Percentiles rank a stretch among this genome's conserved stretches.
These are phyloP conservation scores for Channa argus DNA, from an alignment of 2,113 vertebrate species.

Conservation along the genomic window DNA sequence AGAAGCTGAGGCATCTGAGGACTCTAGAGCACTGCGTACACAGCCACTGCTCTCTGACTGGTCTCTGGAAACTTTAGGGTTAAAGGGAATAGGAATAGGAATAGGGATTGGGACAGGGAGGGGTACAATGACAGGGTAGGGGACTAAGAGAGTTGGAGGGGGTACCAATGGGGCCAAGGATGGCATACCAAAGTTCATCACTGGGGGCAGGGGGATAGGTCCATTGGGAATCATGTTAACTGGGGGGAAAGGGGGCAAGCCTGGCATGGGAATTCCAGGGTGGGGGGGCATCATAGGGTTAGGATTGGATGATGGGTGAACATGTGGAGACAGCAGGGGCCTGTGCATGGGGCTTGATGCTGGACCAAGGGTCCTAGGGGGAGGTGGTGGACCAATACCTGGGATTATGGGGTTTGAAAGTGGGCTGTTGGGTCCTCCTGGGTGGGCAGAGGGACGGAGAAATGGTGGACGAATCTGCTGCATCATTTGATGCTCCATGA, in stretches of 20 bases:
- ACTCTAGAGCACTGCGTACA: constrained; percentile 87
- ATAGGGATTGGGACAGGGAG: constrained; percentile 97
- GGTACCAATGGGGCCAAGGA: constrained; percentile 96
- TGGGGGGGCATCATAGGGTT: constrained; percentile 92
- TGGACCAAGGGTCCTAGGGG: constrained; percentile 89
- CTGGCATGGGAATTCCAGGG: constrained; percentile 89
- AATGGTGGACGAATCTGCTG: constrained; percentile 95
- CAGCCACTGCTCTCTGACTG: constrained; percentile 88
- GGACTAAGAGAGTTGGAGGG: constrained; percentile 96
- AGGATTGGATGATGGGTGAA: constrained; percentile 90
- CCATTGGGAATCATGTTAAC: constrained; percentile 97
- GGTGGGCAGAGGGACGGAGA: constrained; percentile 88
- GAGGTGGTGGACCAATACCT: constrained; percentile 90
- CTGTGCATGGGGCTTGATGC: constrained; percentile 96
- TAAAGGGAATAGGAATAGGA: constrained; percentile 94
- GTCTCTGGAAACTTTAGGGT: constrained; percentile 90
- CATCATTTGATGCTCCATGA: constrained; percentile 99
- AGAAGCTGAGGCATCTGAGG: constrained; percentile 84
- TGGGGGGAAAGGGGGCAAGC: constrained; percentile 92
- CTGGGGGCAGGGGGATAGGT: constrained; percentile 91
- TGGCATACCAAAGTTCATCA: constrained; percentile 97
- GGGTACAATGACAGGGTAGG: constrained; percentile 97
- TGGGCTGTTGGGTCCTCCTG: constrained; percentile 93
- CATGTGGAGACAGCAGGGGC: constrained; percentile 92
- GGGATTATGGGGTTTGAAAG: constrained; percentile 95